Percentiles rank a stretch among this genome's conserved stretches.
These are phyloP conservation scores for Galaxea fascicularis DNA, from an alignment of 92 coral and sea anemone species.

Conservation along the genomic window DNA sequence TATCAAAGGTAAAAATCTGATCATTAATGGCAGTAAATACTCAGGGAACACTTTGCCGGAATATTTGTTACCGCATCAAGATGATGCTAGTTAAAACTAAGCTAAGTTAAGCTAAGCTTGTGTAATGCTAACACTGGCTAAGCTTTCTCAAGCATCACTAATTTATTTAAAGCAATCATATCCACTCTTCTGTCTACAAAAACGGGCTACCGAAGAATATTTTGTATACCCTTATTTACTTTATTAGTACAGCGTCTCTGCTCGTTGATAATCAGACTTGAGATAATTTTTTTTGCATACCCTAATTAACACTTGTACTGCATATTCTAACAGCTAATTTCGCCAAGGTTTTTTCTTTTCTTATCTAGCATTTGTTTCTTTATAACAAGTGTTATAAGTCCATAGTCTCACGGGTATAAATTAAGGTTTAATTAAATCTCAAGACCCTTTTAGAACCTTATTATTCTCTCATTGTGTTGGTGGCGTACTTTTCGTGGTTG, in stretches of 20 bases:
- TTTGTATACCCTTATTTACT: not conserved
- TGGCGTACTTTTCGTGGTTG: not conserved
- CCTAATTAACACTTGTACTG: not conserved
- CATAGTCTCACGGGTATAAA: not conserved
- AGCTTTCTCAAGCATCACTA: not conserved
- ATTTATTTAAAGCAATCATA: not conserved
- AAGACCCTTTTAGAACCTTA: conserved; percentile 5
- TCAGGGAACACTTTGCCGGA: not conserved
- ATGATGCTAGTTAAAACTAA: not conserved
- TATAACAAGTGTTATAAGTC: conserved; percentile 4
- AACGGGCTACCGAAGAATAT: not conserved
- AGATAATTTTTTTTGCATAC: not conserved
- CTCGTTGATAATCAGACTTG: not conserved
- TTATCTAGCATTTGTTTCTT: conserved; percentile 3
- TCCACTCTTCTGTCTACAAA: not conserved
- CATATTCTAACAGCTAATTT: not conserved
- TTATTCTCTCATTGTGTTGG: not conserved
- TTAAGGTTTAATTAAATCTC: conserved; percentile 5
- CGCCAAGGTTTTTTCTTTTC: not conserved
- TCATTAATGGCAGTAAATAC: not conserved
- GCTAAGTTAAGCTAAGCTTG: not conserved
- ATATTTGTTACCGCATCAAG: not conserved
- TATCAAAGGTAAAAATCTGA: not conserved
- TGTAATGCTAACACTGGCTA: not conserved
- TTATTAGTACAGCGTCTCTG: not conserved